Evolutionary conservation across 2,888 invertebrate genomes (phyloP).

Genomic region (Amaurobius ferox): DNA sequence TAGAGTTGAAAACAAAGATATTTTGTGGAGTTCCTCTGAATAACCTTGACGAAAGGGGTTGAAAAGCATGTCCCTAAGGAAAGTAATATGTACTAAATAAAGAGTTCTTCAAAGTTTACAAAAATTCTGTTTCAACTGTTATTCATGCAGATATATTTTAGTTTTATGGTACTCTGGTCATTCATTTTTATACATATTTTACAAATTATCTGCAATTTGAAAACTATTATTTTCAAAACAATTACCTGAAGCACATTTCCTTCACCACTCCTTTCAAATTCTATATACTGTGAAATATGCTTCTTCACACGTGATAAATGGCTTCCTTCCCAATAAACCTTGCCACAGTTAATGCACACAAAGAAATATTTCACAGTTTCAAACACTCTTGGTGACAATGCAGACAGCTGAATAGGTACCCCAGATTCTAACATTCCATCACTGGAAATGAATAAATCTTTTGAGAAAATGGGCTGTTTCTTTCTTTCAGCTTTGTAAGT

Average conservation of each 20-base stretch:
- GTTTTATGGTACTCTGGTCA: too few relatives aligned
- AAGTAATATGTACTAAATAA: too few relatives aligned
- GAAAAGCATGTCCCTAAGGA: too few relatives aligned
- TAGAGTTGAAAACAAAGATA: too few relatives aligned
- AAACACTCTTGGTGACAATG: conserved; percentile 26
- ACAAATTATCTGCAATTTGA: too few relatives aligned
- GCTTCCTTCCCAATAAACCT: conserved; percentile 84
- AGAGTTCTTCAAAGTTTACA: too few relatives aligned
- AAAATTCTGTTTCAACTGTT: too few relatives aligned
- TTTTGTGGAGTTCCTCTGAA: too few relatives aligned
- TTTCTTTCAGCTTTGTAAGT: neutral
- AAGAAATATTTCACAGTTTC: conserved; percentile 79
- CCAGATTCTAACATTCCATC: neutral
- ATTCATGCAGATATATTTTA: too few relatives aligned
- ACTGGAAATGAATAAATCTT: neutral
- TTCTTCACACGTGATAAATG: conserved; percentile 75
- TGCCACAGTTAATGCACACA: conserved; percentile 86
- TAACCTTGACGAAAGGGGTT: too few relatives aligned
- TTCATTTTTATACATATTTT: too few relatives aligned
- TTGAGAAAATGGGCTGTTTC: neutral
- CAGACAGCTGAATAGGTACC: conserved; percentile 21
- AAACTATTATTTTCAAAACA: too few relatives aligned
- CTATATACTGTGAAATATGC: conserved; percentile 4
- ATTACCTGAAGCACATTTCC: conserved; percentile 13
- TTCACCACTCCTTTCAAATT: neutral